Evolutionary conservation across 2,888 invertebrate genomes (phyloP), one percentile per base, ranked within the genome.

Genomic region (Pseudococcus viburni): DNA sequence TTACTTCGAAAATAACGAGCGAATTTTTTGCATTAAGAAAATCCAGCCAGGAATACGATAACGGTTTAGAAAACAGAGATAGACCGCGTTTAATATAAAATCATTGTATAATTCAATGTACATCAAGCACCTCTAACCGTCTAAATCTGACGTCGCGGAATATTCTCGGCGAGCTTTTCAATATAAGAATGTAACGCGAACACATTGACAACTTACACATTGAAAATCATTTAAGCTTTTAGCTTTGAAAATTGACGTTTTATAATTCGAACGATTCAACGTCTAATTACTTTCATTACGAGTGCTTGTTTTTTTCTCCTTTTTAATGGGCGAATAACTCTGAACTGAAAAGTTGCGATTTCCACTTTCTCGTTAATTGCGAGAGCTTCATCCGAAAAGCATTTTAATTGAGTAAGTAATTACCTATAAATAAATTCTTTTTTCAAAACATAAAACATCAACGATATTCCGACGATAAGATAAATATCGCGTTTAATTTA

Each of bases 401-500:
- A 55, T 55, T 55, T 55, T 55, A 55, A 55, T 15, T 17, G 17
- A 55, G 12, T 46, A 55, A 17, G 17, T 17, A 55, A 55, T 55
- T 17, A 55, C 15, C 55, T 17, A 17, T 5, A 17, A 55, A 55
- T 17, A 17, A 15, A 55, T 15, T 55, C 12, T 15, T 17, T 19
- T 19, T 19, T 6, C 7, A 59, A 59, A 59, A 59, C n/a, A 7
- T 19, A 19, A 55, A 55, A 55, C 17, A 17, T 5, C 12, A 55
- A 17, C 15, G 26, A 33, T 33, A 33, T 33, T 33, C 3, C 26
- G 26, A 19, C 19, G 19, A 59, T 19, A 59, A 59, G 59, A 19
- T 59, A 19, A 19, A 19, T 59, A 59, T 59, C 59, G 19, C n/a
- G 84, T 84, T 33, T 26, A 17, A 48, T 84, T 51, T 84, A 26